Evolutionary conservation across 2,888 invertebrate genomes (phyloP), one percentile per base, ranked within the genome.

Genomic region (Pseudococcus jackbeardsleyi): DNA sequence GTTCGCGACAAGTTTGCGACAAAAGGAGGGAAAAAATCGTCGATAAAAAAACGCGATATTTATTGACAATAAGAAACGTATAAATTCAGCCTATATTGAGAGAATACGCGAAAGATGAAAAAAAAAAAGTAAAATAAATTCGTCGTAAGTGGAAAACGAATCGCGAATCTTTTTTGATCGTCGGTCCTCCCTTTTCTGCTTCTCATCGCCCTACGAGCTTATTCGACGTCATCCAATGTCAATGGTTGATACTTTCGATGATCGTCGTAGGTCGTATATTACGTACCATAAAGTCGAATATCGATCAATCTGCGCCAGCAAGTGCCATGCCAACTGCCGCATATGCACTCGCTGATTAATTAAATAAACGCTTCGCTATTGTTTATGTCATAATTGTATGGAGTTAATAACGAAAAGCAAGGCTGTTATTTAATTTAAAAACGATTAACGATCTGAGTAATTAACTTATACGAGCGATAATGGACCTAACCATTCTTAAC

Each of bases 401-500:
- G 64, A 64, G 72, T 72, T 72, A 72, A 82, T 82, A 82, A 82
- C 79, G 79, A 82, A 46, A 64, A 64, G 79, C 79, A 46, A 82
- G 79, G 46, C 46, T 82, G 79, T 82, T 82, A 82, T 82, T 82
- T 46, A 82, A 82, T 82, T 82, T 82, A 82, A 82, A 82, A 82
- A 82, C 79, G 79, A 82, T 82, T 82, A 82, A 82, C 79, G 79
- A 82, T 82, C 46, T 82, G 46, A 82, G 79, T 82, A 82, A 82
- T 82, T 82, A 82, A 82, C 79, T 46, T 33, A 82, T 77, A 77
- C 79, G 79, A 46, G 79, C 79, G 79, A 82, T 82, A 82, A 82
- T 82, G 79, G 79, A 82, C 79, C 42, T 82, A 82, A 82, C 79
- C 9, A 72, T 72, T 33, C 72, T 72, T 15, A 33, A 33, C 72